phyloP scores from a whole-genome alignment of 2,888 invertebrate species.

The Cactoblastis cactorum region DNA sequence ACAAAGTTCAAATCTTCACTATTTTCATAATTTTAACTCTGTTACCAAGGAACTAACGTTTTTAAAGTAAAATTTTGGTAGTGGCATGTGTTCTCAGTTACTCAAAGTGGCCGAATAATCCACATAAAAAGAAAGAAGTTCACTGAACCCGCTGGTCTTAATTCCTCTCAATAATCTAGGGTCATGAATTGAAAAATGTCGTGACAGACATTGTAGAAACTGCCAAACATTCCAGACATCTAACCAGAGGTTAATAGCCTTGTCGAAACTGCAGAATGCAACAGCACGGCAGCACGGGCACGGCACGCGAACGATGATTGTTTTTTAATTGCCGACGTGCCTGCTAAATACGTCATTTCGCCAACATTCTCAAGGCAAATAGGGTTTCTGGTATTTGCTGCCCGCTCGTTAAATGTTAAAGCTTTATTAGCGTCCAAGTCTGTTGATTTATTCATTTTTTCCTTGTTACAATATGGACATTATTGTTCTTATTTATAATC shows the following conservation, averaged over 20 bases:
- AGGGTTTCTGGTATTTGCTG: background rate
- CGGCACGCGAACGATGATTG: conserved; percentile 11
- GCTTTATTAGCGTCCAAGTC: background rate
- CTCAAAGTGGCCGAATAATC: too few relatives aligned
- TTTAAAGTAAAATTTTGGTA: too few relatives aligned
- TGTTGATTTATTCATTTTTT: too few relatives aligned
- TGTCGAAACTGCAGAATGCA: conserved; percentile 8
- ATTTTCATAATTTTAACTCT: too few relatives aligned
- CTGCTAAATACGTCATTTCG: conserved; percentile 8
- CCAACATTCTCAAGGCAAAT: background rate
- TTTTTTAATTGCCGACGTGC: conserved; percentile 8
- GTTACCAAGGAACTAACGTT: too few relatives aligned
- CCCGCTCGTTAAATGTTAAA: background rate
- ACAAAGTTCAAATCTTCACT: too few relatives aligned
- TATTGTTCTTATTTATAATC: too few relatives aligned
- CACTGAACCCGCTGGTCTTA: too few relatives aligned
- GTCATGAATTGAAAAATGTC: too few relatives aligned
- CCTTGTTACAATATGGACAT: too few relatives aligned
- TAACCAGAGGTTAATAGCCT: conserved; percentile 5
- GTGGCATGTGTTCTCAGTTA: too few relatives aligned
- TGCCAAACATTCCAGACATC: background rate
- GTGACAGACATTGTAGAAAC: background rate
- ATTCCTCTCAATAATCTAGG: background rate
- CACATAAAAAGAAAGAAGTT: too few relatives aligned
- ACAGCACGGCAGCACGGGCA: background rate